These are phyloP conservation scores for Ryuthela nishihirai DNA, from an alignment of 2,888 invertebrate genomes.

Conservation along the genomic window DNA sequence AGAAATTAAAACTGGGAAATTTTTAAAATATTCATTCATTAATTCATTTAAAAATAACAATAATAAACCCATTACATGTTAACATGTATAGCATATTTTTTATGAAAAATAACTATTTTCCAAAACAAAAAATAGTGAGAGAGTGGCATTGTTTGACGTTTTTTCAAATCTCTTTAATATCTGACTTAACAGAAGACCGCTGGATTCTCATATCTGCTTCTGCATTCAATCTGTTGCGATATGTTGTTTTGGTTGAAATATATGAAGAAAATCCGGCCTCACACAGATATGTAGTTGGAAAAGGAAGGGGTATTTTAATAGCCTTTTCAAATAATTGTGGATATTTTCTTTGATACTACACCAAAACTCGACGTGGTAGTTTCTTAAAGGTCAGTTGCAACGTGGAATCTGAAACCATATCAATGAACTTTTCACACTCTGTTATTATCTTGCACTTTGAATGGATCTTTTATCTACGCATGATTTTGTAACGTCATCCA, in stretches of 20 bases:
- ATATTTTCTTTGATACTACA: not conserved
- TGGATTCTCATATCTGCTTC: not conserved
- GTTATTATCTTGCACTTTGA: not conserved
- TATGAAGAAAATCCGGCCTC: not conserved
- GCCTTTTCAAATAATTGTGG: not conserved
- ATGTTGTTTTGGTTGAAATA: not conserved
- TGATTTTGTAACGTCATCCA: not conserved
- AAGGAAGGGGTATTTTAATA: not conserved
- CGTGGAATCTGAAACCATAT: conserved; percentile 2
- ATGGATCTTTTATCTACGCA: not conserved
- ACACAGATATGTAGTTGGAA: conserved; percentile 2
- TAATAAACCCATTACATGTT: not conserved
- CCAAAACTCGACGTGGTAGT: conserved; percentile 4
- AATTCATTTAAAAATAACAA: not conserved
- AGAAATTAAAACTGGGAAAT: not conserved
- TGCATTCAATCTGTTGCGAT: not conserved
- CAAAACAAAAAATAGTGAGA: not conserved
- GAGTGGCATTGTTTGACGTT: not conserved
- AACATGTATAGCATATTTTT: not conserved
- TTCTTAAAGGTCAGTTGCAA: not conserved
- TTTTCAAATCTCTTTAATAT: not conserved
- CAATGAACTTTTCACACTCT: not conserved
- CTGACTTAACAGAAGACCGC: not conserved
- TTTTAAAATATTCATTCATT: not conserved
- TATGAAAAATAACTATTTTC: not conserved